phyloP scores from a whole-genome alignment of 2,888 invertebrate genomes.

The Zelleria hepariella region DNA sequence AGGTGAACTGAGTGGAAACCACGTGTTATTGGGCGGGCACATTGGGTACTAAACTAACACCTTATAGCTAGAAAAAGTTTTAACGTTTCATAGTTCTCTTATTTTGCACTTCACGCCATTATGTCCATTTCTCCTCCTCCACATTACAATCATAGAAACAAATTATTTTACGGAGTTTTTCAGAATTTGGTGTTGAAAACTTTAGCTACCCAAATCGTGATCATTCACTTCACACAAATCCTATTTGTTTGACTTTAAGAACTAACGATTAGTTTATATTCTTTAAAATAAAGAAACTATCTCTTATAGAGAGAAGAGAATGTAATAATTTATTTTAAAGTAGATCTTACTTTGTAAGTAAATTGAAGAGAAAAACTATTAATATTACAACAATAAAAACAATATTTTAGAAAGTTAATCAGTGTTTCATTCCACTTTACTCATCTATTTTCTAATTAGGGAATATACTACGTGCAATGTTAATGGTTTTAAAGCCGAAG shows the following conservation, averaged over 20 bases:
- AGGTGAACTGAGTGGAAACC: too few relatives aligned
- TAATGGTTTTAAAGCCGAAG: too few relatives aligned
- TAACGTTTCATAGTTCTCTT: too few relatives aligned
- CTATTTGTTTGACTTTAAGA: not conserved
- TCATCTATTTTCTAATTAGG: not conserved
- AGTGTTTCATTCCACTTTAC: not conserved
- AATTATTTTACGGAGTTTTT: too few relatives aligned
- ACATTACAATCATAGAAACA: too few relatives aligned
- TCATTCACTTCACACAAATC: not conserved
- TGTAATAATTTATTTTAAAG: slow-evolving; percentile 19
- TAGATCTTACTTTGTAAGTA: slow-evolving; percentile 9
- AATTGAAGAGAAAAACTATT: slow-evolving; percentile 15
- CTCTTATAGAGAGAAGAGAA: slow-evolving; percentile 16
- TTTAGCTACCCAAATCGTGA: not conserved
- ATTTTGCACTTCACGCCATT: too few relatives aligned
- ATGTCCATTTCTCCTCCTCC: too few relatives aligned
- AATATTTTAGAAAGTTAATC: not conserved
- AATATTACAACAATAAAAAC: slow-evolving; percentile 24
- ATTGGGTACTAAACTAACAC: too few relatives aligned
- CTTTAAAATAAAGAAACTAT: not conserved
- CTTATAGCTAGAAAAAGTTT: too few relatives aligned
- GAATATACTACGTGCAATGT: too few relatives aligned
- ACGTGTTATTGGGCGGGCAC: too few relatives aligned
- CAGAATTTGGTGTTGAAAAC: too few relatives aligned
- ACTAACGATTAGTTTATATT: not conserved